Conservation (phyloP, 1,140 invertebrate species). For the Rhagoletis pomonella region DNA sequence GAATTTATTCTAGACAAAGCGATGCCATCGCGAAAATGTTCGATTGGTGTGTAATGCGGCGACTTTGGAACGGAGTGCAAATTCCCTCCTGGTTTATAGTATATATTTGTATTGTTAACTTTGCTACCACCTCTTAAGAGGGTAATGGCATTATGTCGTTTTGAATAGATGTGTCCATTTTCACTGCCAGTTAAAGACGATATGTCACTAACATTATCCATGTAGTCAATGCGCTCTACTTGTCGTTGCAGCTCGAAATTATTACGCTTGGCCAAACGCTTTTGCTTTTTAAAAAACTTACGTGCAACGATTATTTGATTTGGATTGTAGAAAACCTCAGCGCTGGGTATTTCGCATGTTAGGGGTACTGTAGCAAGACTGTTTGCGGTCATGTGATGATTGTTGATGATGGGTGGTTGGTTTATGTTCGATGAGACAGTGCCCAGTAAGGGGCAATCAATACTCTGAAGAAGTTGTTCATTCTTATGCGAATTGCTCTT, state of each 20-base stretch:
- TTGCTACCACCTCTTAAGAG: constrained; percentile 81
- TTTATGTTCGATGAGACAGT: constrained; percentile 52
- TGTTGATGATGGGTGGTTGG: constrained; percentile 62
- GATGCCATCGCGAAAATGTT: constrained; percentile 24
- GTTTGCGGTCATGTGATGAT: constrained; percentile 61
- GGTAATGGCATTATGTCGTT: constrained; percentile 78
- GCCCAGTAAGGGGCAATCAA: constrained; percentile 30
- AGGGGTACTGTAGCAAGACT: constrained; percentile 71
- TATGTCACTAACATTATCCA: constrained; percentile 76
- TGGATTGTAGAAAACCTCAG: constrained; percentile 93
- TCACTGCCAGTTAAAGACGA: constrained; percentile 75
- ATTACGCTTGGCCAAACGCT: constrained; percentile 84
- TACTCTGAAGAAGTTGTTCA: constrained; percentile 31
- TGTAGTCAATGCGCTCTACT: constrained; percentile 78
- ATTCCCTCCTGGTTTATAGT: constrained; percentile 6
- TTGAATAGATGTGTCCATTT: constrained; percentile 62
- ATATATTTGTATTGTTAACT: constrained; percentile 87
- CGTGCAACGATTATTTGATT: constrained; percentile 93
- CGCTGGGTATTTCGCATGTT: constrained; percentile 73
- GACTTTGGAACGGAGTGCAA: constrained; percentile 9
- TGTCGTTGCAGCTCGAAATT: constrained; percentile 80
- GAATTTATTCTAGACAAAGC: constrained; percentile 8
- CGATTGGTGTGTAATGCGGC: not conserved
- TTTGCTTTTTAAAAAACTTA: constrained; percentile 93
- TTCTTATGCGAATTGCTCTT: constrained; percentile 54